Base-by-base conservation (phyloP, 2,888 invertebrate species). In the Drosophila ustulata region DNA sequence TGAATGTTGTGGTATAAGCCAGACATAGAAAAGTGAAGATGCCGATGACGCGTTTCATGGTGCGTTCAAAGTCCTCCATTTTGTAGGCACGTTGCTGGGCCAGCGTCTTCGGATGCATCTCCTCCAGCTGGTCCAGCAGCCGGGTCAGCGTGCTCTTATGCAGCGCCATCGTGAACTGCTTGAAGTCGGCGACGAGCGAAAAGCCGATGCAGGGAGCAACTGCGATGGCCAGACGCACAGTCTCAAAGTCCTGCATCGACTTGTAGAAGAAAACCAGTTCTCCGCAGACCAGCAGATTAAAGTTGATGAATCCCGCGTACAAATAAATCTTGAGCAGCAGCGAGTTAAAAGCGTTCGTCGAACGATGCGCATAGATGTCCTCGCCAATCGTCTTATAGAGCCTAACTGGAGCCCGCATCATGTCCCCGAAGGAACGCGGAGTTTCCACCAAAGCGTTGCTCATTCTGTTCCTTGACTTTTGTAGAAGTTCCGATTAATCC, bases 201-300 rank as follows among this genome's bases (percentile, higher is more conserved):
- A 90, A 90, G 2, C 89, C 91, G 62, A 92, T 81, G 50, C 89
- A 91, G 0, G 92, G 90, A 3, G 90, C 91, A 8, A 91, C 82
- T 0, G 90, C 91, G 32, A 91, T 90, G 18, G 89, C 87, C 73
- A 85, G 58, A 7, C 84, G 78, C 30, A 91, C 66, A 3, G 89
- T 84, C 9, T 78, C 84, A 30, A 70, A 80, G 32, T 81, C 69
- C 65, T 80, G 85, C 3, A 91, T 30, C 0, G 89, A 80, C 0
- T 80, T 75, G 47, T 80, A 66, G 34, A 92, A 86, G 49, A 81
- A 89, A 0, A 90, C 57, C 6, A 88, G 32, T 57, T 92, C 90
- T 3, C 90, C 88, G 3, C 80, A 37, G n/a, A 87, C 81, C 6
- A 85, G 52, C 3, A 84, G 3, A 58, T 89, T 88, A 43, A 91